Conservation (phyloP, 2,113 vertebrate genomes). For the Sceloporus undulatus region DNA sequence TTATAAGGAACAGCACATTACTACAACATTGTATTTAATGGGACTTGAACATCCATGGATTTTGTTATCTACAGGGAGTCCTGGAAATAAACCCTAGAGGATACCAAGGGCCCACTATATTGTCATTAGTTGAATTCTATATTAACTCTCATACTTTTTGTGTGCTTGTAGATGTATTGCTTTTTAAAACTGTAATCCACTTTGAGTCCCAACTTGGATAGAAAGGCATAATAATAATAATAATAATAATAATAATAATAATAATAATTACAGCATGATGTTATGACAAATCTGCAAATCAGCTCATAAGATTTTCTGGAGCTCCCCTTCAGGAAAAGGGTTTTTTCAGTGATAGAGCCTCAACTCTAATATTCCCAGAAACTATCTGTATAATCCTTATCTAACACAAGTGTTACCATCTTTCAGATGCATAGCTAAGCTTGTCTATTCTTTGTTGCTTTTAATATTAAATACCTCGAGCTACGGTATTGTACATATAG, state of each 20-base stretch:
- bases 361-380: background rate
- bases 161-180: too few relatives aligned
- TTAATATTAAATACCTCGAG: background rate
- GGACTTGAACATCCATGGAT: too few relatives aligned
- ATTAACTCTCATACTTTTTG: too few relatives aligned
- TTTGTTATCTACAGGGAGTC: too few relatives aligned
- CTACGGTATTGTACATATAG: background rate
- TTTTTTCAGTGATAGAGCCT: background rate
- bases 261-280: background rate
- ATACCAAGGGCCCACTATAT: too few relatives aligned
- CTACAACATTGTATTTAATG: too few relatives aligned
- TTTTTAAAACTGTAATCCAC: background rate
- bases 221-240: too few relatives aligned
- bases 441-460: background rate
- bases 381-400: too few relatives aligned
- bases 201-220: too few relatives aligned
- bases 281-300: background rate
- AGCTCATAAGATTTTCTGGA: background rate
- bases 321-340: background rate
- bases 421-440: background rate
- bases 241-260: background rate
- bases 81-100: too few relatives aligned
- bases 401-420: background rate
- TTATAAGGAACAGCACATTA: too few relatives aligned
- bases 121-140: too few relatives aligned